Evolutionary conservation across 2,888 invertebrate genomes (phyloP), one percentile per base, ranked within the genome.

Genomic region (Notocelia uddmanniana): DNA sequence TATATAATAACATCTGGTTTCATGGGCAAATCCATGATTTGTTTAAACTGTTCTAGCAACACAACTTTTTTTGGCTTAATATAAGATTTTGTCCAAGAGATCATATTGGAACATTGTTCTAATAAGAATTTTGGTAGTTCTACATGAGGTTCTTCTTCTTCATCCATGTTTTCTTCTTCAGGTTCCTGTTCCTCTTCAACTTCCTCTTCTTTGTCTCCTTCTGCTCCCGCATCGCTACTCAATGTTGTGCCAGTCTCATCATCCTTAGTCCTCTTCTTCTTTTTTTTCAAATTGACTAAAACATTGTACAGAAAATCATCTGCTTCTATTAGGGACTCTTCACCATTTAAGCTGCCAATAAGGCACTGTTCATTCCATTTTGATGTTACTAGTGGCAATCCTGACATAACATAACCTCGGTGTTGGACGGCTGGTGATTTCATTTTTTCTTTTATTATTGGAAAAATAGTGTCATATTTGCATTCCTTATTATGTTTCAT

Each of bases 381-480:
- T 62, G 93, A 91, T 2, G 94, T 91, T n/a, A 96, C 89, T 48
- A 96, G 82, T 21, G 96, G 96, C 74, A 96, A 86, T 9, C 96
- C 96, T 71, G 95, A 95, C 75, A 96, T 83, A 2, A 96, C 92
- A 89, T 95, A 96, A 10, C 96, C 96, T 80, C 95, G 89, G 79
- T 96, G 95, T 77, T 87, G 82, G 18, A 95, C 90, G 31, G 92
- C 90, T 69, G 92, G 89, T 21, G 93, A 92, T 59, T 90, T 83
- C 1, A 95, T 75, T 79, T 95, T 94, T 64, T 85, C 86, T 76
- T 94, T 89, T 13, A 96, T 82, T 21, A 96, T 85, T 74, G 91
- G 81, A 62, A 95, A 77, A 34, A 96, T 87, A 5, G 91, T 83
- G 76, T 95, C 91, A 74, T 89, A 89, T 55, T 91, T 91, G 69